Percentiles rank a stretch among this genome's conserved stretches.
These are phyloP conservation scores for Andrena haemorrhoa DNA, from an alignment of 2,888 invertebrate species.

Conservation along the genomic window DNA sequence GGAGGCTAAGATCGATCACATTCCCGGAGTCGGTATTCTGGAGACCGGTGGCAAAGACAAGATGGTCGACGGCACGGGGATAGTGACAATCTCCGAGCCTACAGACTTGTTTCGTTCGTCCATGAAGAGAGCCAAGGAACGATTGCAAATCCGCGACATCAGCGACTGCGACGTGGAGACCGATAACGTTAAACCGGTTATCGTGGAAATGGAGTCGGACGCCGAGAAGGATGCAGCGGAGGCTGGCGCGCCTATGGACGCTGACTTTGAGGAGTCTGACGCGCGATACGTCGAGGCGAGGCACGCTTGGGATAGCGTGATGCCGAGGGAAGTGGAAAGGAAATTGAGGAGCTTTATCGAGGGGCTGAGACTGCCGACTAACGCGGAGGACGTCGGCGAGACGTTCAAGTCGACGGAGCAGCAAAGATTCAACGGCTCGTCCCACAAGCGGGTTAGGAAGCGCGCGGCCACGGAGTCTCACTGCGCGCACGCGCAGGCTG, in stretches of 20 bases:
- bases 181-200: slow-evolving; percentile 82
- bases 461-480: slow-evolving; percentile 87
- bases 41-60: slow-evolving; percentile 66
- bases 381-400: slow-evolving; percentile 52
- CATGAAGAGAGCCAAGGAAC: slow-evolving; percentile 54
- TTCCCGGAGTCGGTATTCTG: slow-evolving; percentile 80
- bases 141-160: slow-evolving; percentile 80
- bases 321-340: slow-evolving; percentile 79
- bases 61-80: slow-evolving; percentile 28
- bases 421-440: slow-evolving; percentile 71
- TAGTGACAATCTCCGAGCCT: slow-evolving; percentile 79
- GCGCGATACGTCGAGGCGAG: background rate
- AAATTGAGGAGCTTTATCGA: slow-evolving; percentile 80
- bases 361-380: slow-evolving; percentile 76
- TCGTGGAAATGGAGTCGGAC: slow-evolving; percentile 89
- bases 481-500: slow-evolving; percentile 87
- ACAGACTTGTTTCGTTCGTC: slow-evolving; percentile 71
- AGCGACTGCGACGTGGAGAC: slow-evolving; percentile 79
- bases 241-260: background rate
- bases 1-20: slow-evolving; percentile 78
- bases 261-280: background rate
- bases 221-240: slow-evolving; percentile 86
- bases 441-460: slow-evolving; percentile 86
- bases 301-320: slow-evolving; percentile 68
- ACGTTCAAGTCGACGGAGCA: slow-evolving; percentile 60